These are phyloP conservation scores for Volucella zonaria DNA, from an alignment of 2,888 invertebrate genomes.

Conservation along the genomic window DNA sequence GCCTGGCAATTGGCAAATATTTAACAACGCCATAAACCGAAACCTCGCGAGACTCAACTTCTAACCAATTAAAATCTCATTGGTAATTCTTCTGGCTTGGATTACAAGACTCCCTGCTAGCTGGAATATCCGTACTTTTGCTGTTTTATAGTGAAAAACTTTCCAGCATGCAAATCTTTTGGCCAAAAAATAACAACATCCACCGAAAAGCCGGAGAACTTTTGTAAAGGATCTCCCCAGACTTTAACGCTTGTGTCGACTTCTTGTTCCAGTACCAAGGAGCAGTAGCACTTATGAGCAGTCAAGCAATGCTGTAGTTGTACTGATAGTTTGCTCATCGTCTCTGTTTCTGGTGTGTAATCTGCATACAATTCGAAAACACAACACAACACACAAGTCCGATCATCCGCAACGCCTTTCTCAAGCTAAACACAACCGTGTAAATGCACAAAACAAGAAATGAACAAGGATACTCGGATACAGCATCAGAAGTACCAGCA, in stretches of 20 bases:
- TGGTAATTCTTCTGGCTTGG: constrained; percentile 63
- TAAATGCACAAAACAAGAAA: constrained; percentile 62
- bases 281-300: constrained; percentile 22
- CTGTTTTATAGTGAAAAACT: constrained; percentile 40
- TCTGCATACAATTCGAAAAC: constrained; percentile 34
- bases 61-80: constrained; percentile 71
- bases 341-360: constrained; percentile 53
- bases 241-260: constrained; percentile 13
- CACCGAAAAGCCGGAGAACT: background rate
- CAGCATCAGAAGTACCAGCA: background rate
- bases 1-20: constrained; percentile 56
- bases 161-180: constrained; percentile 62
- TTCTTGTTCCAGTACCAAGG: constrained; percentile 16
- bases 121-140: background rate
- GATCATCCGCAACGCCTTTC: constrained; percentile 59
- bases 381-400: constrained; percentile 46
- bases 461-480: constrained; percentile 35
- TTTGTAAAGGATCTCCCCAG: constrained; percentile 46
- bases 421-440: constrained; percentile 26
- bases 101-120: constrained; percentile 61
- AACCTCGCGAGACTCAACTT: constrained; percentile 60
- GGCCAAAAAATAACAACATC: constrained; percentile 29
- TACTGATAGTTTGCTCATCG: constrained; percentile 27
- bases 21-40: constrained; percentile 64
- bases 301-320: background rate